Evolutionary conservation across 1,140 invertebrate species (phyloP), one percentile per base, ranked within the genome.

Genomic region (Papilio glaucus): DNA sequence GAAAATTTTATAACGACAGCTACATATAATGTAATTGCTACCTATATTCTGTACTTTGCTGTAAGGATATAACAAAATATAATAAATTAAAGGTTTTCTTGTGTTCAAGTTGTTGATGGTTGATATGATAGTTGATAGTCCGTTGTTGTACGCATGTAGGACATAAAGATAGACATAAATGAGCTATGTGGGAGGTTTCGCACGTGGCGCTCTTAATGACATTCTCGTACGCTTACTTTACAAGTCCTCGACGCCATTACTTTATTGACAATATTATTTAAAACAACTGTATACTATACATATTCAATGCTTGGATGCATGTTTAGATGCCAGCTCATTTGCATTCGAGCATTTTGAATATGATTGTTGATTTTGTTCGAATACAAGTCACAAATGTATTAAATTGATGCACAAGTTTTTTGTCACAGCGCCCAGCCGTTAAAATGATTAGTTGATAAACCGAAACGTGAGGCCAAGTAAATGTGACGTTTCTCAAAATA

Each of bases 61-160:
- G 2, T 3, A 6, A 33, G 29, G 29, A 33, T 3, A 33, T 33
- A 33, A 33, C 29, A 33, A 33, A 45, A 70, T 61, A 72, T 45
- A 72, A 67, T 61, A 76, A 65, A 76, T 79, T 76, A 79, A 74
- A 62, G 62, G 75, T 42, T 60, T 75, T 79, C n/a, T 77, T 73
- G 72, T 77, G 77, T 79, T 74, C 75, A 71, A 42, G 15, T 72
- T 73, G 33, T 60, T 68, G 21, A 65, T 41, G 39, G 37, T 69
- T 73, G n/a, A n/a, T n/a, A n/a, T n/a, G n/a, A n/a, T n/a, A 73
- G 69, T 72, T 74, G 72, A 72, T 78, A 76, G 71, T 78, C 72
- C 26, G 72, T 70, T 60, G 72, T 72, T 3, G 49, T 53, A 10
- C 70, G 73, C 73, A 60, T 71, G 71, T 63, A 63, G 65, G 67